Evolutionary conservation across 1,140 invertebrate species (phyloP).

Genomic region (Mizuhopecten yessoensis): DNA sequence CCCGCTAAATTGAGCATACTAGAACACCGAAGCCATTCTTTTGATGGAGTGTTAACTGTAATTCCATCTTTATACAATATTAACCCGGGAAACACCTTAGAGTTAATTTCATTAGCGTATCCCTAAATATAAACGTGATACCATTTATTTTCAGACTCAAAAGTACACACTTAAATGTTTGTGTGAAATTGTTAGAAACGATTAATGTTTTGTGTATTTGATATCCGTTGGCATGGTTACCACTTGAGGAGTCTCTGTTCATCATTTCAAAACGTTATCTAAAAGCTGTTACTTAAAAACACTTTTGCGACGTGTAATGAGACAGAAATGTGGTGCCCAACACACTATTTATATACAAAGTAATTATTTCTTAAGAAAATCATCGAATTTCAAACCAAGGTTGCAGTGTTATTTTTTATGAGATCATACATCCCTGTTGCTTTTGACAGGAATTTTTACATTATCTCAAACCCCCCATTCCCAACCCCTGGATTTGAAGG

Average conservation of each 20-base stretch:
- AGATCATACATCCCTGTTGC: not conserved
- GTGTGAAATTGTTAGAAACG: not conserved
- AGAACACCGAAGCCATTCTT: not conserved
- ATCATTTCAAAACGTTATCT: not conserved
- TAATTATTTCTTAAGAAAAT: not conserved
- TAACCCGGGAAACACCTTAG: not conserved
- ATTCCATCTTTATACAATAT: not conserved
- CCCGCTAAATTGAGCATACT: not conserved
- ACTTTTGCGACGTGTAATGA: too few relatives aligned
- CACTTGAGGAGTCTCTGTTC: not conserved
- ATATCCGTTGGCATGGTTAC: not conserved
- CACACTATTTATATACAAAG: not conserved
- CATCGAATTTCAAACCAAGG: not conserved
- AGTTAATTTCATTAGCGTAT: not conserved
- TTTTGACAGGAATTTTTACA: not conserved
- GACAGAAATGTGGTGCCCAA: not conserved
- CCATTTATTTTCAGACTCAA: not conserved
- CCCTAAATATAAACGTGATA: not conserved
- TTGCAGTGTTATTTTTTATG: not conserved
- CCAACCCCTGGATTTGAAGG: too few relatives aligned
- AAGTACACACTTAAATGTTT: not conserved
- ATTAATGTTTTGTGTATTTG: conserved; percentile 29
- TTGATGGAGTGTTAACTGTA: not conserved
- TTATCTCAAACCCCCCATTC: too few relatives aligned
- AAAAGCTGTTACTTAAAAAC: not conserved